phyloP scores from a whole-genome alignment of 2,113 vertebrate genomes.

The Aleadryas rufinucha region DNA sequence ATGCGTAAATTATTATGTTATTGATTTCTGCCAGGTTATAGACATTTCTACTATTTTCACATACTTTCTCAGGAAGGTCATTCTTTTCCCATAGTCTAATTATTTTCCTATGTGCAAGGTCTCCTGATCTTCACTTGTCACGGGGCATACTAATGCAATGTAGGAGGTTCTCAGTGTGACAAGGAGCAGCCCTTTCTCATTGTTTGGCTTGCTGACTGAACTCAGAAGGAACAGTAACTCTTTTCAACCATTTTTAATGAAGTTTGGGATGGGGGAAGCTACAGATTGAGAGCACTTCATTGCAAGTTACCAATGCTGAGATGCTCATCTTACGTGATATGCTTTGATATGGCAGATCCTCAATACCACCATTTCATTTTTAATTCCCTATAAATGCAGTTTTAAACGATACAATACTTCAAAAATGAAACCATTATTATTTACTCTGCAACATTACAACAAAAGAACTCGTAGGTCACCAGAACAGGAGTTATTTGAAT shows the following conservation, averaged over 20 bases:
- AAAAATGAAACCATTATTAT: neutral
- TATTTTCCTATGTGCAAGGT: neutral
- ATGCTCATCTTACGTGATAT: rapidly evolving
- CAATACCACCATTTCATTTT: neutral
- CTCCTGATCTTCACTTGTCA: neutral
- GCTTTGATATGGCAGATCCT: neutral
- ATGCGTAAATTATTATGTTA: neutral
- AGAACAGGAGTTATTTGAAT: neutral
- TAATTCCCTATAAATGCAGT: neutral
- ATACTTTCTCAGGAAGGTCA: neutral
- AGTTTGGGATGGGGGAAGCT: neutral
- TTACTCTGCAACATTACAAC: neutral
- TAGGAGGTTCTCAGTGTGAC: neutral
- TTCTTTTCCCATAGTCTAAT: neutral
- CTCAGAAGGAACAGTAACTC: neutral
- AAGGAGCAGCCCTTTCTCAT: neutral
- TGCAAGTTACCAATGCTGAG: neutral
- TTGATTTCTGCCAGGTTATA: neutral
- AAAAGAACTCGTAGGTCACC: neutral
- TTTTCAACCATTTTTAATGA: neutral
- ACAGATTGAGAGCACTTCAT: neutral
- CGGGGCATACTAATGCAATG: neutral
- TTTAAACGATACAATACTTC: neutral
- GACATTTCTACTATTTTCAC: neutral
- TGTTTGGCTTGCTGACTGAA: neutral